Base-by-base conservation (phyloP, 2,113 vertebrate species). In the Chaenogobius annularis region DNA sequence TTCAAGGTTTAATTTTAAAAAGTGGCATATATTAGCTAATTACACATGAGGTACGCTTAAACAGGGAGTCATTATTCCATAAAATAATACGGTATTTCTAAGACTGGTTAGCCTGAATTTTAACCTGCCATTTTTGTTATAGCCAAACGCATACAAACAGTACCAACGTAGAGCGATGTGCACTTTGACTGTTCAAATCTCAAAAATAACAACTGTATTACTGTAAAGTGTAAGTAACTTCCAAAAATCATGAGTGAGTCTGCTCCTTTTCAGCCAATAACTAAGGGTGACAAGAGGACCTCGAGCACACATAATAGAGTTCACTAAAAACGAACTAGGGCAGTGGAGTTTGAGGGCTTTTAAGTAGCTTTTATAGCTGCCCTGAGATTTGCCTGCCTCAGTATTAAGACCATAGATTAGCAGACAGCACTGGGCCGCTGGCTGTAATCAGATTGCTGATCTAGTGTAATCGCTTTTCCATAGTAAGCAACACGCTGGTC, bases 401-500 rank as follows among this genome's bases (percentile, higher is more conserved):
- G 74, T 68, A 82, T 79, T 83, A 87, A 86, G 68, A 82, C 68
- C 37, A 12, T 46, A 82, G 88, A 91, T 90, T 90, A 90, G 69
- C 83, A 72, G 79, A 66, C 70, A 66, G 77, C 5, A 69, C 61
- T 72, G 35, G n/a, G 73, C 74, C 61, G 68, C 69, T 69, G 23
- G 47, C 75, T 79, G 82, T 84, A 89, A 91, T 89, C 87, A 85
- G 74, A 84, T 40, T 37, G 0, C 80, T 88, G 82, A 90, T 87
- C 88, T 83, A 70, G 70, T 73, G 61, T 90, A 89, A 88, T 87
- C 77, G 55, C 75, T 85, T 79, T 81, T 77, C 69, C 48, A 81
- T 80, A 70, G 26, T 68, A 78, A 81, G 83, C 75, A 78, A 87
- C 69, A 1, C 68, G 46, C 69, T 68, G 67, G 70, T 75, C 73